Percentiles rank a stretch among this genome's conserved stretches.
These are phyloP conservation scores for Tragelaphus scriptus DNA, from an alignment of 2,113 vertebrate genomes.

Conservation along the genomic window DNA sequence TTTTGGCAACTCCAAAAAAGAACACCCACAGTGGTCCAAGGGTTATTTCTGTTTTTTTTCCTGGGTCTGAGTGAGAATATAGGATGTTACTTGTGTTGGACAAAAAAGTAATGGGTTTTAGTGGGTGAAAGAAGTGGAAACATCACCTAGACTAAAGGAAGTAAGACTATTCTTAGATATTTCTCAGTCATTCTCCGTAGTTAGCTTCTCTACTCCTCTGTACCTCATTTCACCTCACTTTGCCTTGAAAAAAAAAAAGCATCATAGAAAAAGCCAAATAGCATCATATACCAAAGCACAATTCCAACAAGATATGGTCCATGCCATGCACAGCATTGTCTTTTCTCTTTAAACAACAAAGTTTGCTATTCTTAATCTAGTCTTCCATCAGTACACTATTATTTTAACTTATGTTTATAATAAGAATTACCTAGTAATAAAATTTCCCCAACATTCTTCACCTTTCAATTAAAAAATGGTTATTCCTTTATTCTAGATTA, in stretches of 20 bases:
- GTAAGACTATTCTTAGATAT: slow-evolving; percentile 19
- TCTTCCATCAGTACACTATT: background rate
- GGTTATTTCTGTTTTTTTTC: slow-evolving; percentile 24
- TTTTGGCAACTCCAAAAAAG: background rate
- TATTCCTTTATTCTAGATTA: slow-evolving; percentile 17
- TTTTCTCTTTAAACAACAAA: background rate
- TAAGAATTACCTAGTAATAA: background rate
- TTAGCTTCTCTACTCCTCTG: background rate
- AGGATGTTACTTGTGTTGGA: background rate
- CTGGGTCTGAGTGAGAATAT: background rate
- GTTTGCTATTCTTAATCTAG: slow-evolving; percentile 6
- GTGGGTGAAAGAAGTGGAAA: slow-evolving; percentile 13
- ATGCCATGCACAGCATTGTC: background rate
- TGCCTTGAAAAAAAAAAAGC: background rate
- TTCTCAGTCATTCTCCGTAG: background rate
- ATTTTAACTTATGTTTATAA: slow-evolving; percentile 4
- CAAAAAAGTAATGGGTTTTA: background rate
- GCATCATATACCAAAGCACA: background rate
- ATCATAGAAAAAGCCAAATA: background rate
- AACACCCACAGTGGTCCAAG: background rate
- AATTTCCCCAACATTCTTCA: background rate
- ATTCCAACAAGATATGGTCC: background rate
- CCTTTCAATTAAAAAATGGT: background rate
- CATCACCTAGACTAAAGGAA: background rate
- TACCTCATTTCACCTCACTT: background rate